Conservation (phyloP, 23 tunicate species). For the Halocynthia aurantium region DNA sequence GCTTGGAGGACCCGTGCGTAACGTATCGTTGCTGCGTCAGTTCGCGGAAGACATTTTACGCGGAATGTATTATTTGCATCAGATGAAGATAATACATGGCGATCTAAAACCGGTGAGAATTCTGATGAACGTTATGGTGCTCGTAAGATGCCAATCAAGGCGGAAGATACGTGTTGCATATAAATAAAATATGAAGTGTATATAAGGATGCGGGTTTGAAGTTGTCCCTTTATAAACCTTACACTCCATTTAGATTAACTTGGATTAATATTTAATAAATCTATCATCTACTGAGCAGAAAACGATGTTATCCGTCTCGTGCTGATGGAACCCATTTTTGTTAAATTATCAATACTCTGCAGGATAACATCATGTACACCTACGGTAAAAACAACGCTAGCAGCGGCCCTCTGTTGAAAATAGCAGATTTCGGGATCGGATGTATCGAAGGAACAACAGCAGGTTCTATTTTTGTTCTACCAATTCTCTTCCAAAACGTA, state of each 20-base stretch:
- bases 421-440: constrained; percentile 79
- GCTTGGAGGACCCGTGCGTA: constrained; percentile 21
- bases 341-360: neutral
- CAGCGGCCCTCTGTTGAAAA: constrained; percentile 35
- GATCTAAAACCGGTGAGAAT: constrained; percentile 92
- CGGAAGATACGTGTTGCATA: no score
- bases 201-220: no score
- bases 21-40: constrained; percentile 39
- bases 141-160: no score
- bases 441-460: constrained; percentile 31
- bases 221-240: no score
- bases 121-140: no score
- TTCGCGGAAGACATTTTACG: constrained; percentile 50
- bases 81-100: constrained; percentile 71
- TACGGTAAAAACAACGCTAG: constrained; percentile 30
- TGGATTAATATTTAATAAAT: no score
- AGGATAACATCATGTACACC: constrained; percentile 83
- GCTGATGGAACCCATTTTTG: neutral
- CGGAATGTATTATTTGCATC: constrained; percentile 49
- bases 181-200: no score
- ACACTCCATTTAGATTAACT: no score
- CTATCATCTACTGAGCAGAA: no score
- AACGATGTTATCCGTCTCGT: no score
- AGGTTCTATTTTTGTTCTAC: neutral
- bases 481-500: neutral